Evolutionary conservation across 30 jellyfish, hydroid and myxozoan species (phyloP).

Genomic region (Hydractinia echinata): DNA sequence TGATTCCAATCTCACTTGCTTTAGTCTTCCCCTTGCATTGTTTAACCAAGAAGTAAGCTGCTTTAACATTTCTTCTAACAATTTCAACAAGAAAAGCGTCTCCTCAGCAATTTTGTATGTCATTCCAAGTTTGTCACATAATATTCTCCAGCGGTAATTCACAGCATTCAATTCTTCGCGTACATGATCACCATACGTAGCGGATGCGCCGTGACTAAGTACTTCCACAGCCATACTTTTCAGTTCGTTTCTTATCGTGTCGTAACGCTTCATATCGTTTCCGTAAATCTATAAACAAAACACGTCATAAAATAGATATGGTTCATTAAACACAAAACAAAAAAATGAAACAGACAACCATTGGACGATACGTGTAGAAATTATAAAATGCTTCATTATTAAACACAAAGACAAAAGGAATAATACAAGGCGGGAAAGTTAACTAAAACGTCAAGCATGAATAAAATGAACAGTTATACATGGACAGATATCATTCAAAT

Average conservation of each 20-base stretch:
- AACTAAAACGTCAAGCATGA: too few species aligned
- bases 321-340: too few species aligned
- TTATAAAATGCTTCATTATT: too few species aligned
- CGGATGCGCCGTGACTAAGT: constrained; percentile 70
- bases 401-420: neutral
- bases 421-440: neutral
- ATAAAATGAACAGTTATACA: too few species aligned
- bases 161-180: constrained; percentile 26
- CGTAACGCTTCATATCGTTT: constrained; percentile 56
- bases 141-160: constrained; percentile 54
- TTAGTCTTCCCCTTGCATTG: constrained; percentile 35
- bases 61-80: constrained; percentile 80
- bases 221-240: constrained; percentile 54
- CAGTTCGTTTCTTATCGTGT: constrained; percentile 41
- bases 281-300: constrained; percentile 39
- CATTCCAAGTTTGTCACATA: constrained; percentile 63
- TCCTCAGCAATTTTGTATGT: constrained; percentile 55
- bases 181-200: constrained; percentile 57
- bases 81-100: constrained; percentile 59
- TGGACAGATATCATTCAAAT: too few species aligned
- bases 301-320: too few species aligned
- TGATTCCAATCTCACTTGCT: constrained; percentile 21
- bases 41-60: constrained; percentile 69
- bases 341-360: too few species aligned
- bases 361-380: too few species aligned